Conservation (phyloP, 2,888 invertebrate genomes). For the Schizotus pectinicornis region DNA sequence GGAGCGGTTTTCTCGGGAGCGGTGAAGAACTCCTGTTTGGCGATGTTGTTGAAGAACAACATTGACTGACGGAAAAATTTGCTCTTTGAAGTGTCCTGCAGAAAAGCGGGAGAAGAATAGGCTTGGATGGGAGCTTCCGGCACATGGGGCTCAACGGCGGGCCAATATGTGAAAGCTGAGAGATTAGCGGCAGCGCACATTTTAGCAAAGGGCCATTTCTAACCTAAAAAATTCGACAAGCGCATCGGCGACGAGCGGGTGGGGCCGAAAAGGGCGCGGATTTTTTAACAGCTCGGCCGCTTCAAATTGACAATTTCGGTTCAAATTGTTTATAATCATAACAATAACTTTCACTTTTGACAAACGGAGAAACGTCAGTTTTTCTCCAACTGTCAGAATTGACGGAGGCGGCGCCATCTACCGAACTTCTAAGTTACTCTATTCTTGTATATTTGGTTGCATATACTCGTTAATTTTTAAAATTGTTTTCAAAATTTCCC, state of each 20-base stretch:
- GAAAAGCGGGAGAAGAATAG: conserved; percentile 30
- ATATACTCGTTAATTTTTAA: no score
- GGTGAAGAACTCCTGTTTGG: conserved; percentile 39
- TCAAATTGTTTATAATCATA: no score
- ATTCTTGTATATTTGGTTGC: no score
- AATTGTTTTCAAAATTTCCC: no score
- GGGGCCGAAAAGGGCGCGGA: background rate
- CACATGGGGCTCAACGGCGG: conserved; percentile 34
- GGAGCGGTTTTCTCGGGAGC: background rate
- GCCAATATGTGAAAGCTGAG: conserved; percentile 38
- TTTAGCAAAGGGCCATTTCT: conserved; percentile 7
- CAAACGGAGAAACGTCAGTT: no score
- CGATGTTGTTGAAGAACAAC: conserved; percentile 38
- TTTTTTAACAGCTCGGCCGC: no score
- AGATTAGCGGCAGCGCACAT: conserved; percentile 39
- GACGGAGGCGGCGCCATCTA: no score
- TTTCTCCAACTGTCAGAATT: no score
- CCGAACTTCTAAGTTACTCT: no score
- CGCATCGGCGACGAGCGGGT: no score
- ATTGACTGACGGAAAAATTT: conserved; percentile 36
- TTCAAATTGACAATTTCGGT: no score
- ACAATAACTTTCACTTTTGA: no score
- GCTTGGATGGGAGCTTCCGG: conserved; percentile 31
- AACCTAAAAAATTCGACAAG: conserved; percentile 6
- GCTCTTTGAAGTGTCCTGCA: conserved; percentile 35